Evolutionary conservation across 2,113 vertebrate genomes (phyloP).

Genomic region (Caretta caretta): DNA sequence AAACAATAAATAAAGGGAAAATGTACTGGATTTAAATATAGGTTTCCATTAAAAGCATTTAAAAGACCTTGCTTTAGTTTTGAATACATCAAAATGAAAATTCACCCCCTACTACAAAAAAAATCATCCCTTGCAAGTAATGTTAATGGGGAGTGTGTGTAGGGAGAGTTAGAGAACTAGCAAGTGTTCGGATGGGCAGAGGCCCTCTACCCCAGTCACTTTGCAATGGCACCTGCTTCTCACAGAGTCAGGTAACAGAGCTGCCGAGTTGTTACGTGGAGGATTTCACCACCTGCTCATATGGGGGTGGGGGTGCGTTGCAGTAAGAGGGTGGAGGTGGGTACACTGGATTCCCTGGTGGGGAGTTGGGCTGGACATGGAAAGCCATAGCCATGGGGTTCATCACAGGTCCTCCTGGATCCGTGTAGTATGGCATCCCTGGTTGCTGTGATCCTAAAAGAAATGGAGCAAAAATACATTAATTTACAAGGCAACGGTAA

Average conservation of each 20-base stretch:
- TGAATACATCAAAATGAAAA: constrained; percentile 58
- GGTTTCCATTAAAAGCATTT: constrained; percentile 70
- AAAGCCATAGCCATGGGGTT: constrained; percentile 85
- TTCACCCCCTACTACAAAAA: constrained; percentile 35
- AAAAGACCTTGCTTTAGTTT: constrained; percentile 69
- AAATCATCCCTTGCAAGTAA: constrained; percentile 55
- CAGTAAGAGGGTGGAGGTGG: constrained; percentile 95
- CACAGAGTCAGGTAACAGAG: constrained; percentile 41
- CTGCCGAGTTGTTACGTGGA: constrained; percentile 82
- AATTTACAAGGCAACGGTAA: accelerated
- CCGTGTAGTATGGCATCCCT: constrained; percentile 88
- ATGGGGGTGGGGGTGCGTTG: constrained; percentile 94
- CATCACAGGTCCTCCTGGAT: constrained; percentile 82
- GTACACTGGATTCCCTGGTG: constrained; percentile 87
- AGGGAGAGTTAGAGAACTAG: constrained; percentile 14
- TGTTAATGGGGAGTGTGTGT: constrained; percentile 26
- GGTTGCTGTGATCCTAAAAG: constrained; percentile 90
- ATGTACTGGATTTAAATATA: constrained; percentile 59
- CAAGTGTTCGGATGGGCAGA: constrained; percentile 33
- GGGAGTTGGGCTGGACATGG: constrained; percentile 85
- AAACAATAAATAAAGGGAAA: constrained; percentile 71
- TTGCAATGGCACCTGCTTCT: constrained; percentile 44
- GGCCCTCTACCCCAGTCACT: constrained; percentile 22
- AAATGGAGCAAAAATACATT: not conserved
- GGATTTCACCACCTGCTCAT: constrained; percentile 93